These are phyloP conservation scores for Catharus ustulatus DNA, from an alignment of 2,797 vertebrate genomes.

Conservation along the genomic window DNA sequence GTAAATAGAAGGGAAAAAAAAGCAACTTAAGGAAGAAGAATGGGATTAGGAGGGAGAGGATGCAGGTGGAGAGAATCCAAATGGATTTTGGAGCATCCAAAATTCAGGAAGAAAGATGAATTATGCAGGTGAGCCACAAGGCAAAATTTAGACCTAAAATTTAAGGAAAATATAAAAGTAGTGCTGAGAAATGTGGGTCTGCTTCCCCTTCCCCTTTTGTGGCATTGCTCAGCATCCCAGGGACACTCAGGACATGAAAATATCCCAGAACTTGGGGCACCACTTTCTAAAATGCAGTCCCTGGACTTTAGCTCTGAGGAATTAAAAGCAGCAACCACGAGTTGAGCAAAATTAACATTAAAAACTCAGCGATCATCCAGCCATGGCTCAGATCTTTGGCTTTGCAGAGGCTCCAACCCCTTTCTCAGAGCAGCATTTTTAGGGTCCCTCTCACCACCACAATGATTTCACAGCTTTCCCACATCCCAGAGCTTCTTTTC, in stretches of 20 bases:
- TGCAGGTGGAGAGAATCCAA: not conserved
- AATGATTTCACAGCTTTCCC: not conserved
- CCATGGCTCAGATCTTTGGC: accelerated
- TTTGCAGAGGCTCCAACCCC: not conserved
- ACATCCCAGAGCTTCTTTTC: not conserved
- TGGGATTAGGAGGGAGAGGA: not conserved
- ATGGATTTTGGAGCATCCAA: not conserved
- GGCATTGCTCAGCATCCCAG: not conserved
- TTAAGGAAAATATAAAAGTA: not conserved
- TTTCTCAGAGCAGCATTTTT: accelerated
- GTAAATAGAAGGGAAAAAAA: not conserved
- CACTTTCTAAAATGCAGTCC: not conserved
- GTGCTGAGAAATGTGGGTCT: accelerated
- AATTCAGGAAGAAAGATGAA: not conserved
- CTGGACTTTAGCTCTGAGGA: not conserved
- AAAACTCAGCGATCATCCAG: not conserved
- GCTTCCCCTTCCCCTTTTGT: not conserved
- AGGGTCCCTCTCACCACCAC: not conserved
- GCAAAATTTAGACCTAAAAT: not conserved
- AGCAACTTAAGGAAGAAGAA: not conserved
- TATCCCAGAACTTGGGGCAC: accelerated
- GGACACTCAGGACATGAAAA: accelerated
- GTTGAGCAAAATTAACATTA: not conserved
- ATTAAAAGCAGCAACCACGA: not conserved
- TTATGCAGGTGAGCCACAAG: not conserved